Evolutionary conservation across 2,113 vertebrate species (phyloP), one percentile per base, ranked within the genome.

Genomic region (Crotophaga sulcirostris): DNA sequence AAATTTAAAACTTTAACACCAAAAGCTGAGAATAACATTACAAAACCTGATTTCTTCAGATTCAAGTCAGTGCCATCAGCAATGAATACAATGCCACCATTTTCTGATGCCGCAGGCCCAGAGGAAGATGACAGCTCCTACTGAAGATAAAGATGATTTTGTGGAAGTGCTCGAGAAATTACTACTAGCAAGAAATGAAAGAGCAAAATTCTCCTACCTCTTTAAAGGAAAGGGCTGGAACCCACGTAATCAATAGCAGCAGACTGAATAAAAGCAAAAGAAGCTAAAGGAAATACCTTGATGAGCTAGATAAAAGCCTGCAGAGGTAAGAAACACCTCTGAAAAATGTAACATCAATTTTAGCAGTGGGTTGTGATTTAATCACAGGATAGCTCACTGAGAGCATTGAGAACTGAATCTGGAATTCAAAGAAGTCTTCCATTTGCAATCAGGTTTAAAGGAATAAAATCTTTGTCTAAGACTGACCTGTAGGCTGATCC

Each of bases 181-280:
- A 75, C 72, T 59, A 81, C 64, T 56, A 81, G 47, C 59, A 83
- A 73, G 40, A 91, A 95, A 93, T 60, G 47, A 90, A 96, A 94
- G 55, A 72, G 69, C n/a, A 85, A 91, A 93, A 87, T 73, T 89
- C 45, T 69, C 77, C 76, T 75, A 13, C 45, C 24, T 95, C 78
- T 95, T 84, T 82, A 92, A 92, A 94, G 51, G 49, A 90, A 58
- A 78, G 51, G 78, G 81, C 28, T 93, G 79, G 86, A 93, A 91
- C 49, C 63, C 69, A 44, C 16, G 15, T 36, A 85, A 92, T 84
- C 89, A 93, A 72, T 91, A 97, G 81, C 58, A 93, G 86, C 20
- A 83, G 85, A 85, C 60, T 79, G 54, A 89, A 89, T 42, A 94
- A 89, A 87, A 73, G 66, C 42, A 85, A 68, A 82, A 67, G 52